phyloP scores from a whole-genome alignment of 2,113 vertebrate genomes.

The Columbina picui region DNA sequence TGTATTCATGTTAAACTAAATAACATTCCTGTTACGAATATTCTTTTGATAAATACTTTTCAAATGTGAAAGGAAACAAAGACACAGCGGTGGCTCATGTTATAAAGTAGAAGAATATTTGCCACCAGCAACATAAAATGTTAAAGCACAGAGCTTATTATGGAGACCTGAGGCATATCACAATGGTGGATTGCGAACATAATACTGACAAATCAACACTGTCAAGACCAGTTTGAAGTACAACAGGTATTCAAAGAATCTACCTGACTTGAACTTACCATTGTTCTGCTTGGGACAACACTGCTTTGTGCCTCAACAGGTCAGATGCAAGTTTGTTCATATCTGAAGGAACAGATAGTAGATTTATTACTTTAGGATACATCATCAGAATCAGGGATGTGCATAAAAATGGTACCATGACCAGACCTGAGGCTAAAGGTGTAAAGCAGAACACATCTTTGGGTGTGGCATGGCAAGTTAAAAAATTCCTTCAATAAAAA shows the following conservation, averaged over 20 bases:
- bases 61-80: not conserved
- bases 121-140: not conserved
- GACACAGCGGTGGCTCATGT: not conserved
- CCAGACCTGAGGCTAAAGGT: not conserved
- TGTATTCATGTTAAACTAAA: not conserved
- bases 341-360: not conserved
- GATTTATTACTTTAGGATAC: not conserved
- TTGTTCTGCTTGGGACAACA: not conserved
- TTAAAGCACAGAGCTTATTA: conserved; percentile 4
- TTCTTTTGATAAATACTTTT: not conserved
- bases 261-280: not conserved
- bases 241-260: conserved; percentile 13
- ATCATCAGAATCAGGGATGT: not conserved
- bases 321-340: not conserved
- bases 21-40: not conserved
- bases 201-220: conserved; percentile 47
- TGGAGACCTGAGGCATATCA: not conserved
- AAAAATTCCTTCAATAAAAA: not conserved
- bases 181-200: not conserved
- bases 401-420: not conserved
- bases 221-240: conserved; percentile 15
- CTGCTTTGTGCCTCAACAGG: not conserved
- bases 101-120: conserved; percentile 5
- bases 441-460: not conserved
- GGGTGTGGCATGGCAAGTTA: not conserved